These are phyloP conservation scores for Diplogasteroides magnus DNA, from an alignment of 1,140 invertebrate species.

Conservation along the genomic window DNA sequence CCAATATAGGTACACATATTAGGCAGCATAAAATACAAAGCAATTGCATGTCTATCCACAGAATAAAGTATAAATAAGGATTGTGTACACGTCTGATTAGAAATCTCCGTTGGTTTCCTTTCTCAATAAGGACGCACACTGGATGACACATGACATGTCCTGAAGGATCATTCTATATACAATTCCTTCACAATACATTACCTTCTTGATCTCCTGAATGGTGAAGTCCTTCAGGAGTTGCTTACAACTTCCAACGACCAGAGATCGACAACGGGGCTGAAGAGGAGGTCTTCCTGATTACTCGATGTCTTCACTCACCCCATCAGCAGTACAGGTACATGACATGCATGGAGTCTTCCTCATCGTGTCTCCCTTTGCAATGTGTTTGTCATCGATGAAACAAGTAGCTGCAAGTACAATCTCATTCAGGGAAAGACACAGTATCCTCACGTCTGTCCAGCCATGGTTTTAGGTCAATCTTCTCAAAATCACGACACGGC, in stretches of 20 bases:
- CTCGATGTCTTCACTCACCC: slow-evolving; percentile 19
- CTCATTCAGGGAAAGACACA: not conserved
- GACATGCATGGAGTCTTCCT: slow-evolving; percentile 31
- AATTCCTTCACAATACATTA: not conserved
- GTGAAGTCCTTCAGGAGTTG: slow-evolving; percentile 37
- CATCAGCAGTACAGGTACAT: slow-evolving; percentile 45
- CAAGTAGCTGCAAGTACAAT: slow-evolving; percentile 14
- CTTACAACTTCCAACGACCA: slow-evolving; percentile 36
- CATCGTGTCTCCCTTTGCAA: slow-evolving; percentile 40
- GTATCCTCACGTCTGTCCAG: slow-evolving; percentile 21
- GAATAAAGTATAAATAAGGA: too few species aligned
- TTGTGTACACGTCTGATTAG: too few species aligned
- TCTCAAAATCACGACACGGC: slow-evolving; percentile 41
- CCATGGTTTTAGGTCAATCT: slow-evolving; percentile 38
- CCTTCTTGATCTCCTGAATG: slow-evolving; percentile 14
- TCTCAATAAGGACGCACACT: not conserved
- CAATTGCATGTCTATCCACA: too few species aligned
- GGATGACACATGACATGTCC: not conserved
- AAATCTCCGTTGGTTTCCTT: not conserved
- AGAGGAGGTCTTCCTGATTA: slow-evolving; percentile 3
- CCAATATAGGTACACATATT: too few species aligned
- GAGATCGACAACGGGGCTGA: slow-evolving; percentile 40
- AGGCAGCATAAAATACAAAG: too few species aligned
- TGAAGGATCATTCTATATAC: not conserved
- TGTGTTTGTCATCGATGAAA: slow-evolving; percentile 36